Evolutionary conservation across 1,140 invertebrate species (phyloP).

Genomic region (Carposina sasakii): DNA sequence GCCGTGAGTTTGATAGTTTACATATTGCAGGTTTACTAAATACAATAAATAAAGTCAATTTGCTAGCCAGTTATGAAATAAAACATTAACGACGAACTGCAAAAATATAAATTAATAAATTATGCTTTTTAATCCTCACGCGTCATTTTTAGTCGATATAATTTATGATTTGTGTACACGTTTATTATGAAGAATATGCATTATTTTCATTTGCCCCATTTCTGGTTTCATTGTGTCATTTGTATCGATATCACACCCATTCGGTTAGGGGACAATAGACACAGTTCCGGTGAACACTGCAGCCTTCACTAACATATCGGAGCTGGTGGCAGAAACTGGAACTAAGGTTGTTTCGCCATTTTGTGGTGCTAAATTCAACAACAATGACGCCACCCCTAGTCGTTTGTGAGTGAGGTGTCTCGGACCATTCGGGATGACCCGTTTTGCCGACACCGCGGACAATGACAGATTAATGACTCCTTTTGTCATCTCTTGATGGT

Average conservation of each 20-base stretch:
- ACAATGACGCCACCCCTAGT: no score
- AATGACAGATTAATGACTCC: conserved; percentile 68
- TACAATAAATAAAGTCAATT: no score
- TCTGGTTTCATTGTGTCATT: conserved; percentile 43
- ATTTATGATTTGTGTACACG: conserved; percentile 61
- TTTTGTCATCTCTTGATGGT: conserved; percentile 64
- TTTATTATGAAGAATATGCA: conserved; percentile 57
- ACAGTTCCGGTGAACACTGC: no score
- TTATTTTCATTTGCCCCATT: conserved; percentile 57
- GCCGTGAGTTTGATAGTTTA: no score
- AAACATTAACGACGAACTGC: no score
- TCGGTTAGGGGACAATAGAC: conserved; percentile 57
- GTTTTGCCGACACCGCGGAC: conserved; percentile 51
- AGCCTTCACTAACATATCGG: no score
- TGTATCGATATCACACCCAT: conserved; percentile 63
- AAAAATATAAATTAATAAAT: no score
- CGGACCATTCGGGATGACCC: conserved; percentile 52
- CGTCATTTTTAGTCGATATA: conserved; percentile 17
- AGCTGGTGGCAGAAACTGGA: no score
- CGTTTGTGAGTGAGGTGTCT: conserved; percentile 47
- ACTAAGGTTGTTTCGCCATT: no score
- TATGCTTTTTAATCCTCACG: conserved; percentile 10
- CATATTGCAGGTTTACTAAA: no score
- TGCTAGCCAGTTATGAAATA: no score
- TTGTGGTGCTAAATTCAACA: no score